Base-by-base conservation (phyloP, 2,113 vertebrate genomes). In the Petroica traversi region DNA sequence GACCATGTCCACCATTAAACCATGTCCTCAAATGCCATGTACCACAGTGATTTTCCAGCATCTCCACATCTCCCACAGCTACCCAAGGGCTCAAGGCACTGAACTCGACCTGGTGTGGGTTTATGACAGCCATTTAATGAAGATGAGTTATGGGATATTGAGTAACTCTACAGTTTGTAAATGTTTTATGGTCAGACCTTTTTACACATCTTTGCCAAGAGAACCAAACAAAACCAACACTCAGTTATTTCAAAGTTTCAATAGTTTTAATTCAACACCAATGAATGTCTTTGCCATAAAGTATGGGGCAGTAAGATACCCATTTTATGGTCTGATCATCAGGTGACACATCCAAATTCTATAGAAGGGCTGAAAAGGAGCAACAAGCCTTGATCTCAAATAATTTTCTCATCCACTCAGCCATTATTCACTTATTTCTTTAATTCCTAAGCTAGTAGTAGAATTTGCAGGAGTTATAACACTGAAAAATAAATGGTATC, bases 41-140 rank as follows among this genome's bases (percentile, higher is more conserved):
- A 41, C 34, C 51, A 85, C 14, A 45, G 51, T 0, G 0, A 52
- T 38, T 58, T 12, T 0, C 52, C 67, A 45, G 55, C 46, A 69
- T 13, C 48, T 85, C 49, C 51, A 4, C 11, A 20, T 25, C 33
- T 54, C 55, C 34, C 8, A 31, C 22, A 33, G 45, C 12, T 4
- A 52, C 23, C 7, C 19, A 36, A 40, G 41, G 63, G 28, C 28
- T 51, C 46, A 34, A 28, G 8, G 19, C 34, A 40, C 8, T 33
- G 23, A 57, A 29, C 14, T 1, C 34, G 17, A 57, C 34, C 19
- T 1, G 26, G 19, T 20, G 13, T 9, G 9, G 18, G 28, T 66
- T 68, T 69, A 63, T 0, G 3, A 66, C 31, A 80, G 29, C 12
- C 19, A 10, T 34, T 76, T 63, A 58, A 38, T 3, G 26, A 54